Evolutionary conservation across 2,888 invertebrate species (phyloP), one percentile per base, ranked within the genome.

Genomic region (Drosophila prostipennis): DNA sequence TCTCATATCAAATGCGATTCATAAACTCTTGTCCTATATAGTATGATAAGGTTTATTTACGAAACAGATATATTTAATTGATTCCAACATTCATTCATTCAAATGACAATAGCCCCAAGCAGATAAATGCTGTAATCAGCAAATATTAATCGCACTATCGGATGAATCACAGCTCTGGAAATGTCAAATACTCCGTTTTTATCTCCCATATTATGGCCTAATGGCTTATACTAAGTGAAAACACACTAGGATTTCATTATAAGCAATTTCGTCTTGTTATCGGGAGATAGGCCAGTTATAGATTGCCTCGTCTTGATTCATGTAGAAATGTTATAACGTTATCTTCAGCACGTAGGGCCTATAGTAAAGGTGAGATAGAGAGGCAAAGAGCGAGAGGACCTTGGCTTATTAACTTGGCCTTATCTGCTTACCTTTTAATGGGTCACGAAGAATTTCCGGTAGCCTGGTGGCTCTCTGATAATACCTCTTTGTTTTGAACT

Each of bases 361-460:
- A 11, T 45, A 6, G 40, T 45, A 60, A 13, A 19, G 19, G 36
- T 23, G 52, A 58, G 57, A 58, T 58, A 58, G 29, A 23, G 43
- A 49, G n/a, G 8, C 13, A 49, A 23, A 52, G 32, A 40, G 29
- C 13, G 16, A 6, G 37, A 71, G 46, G 49, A 75, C 56, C 56
- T 74, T 63, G 60, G 37, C 40, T 45, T 43, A 53, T 56, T 59
- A 65, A 65, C 55, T 51, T 55, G 54, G 59, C 60, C 73, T 76
- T 78, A 80, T 76, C 78, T 69, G 51, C 49, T 49, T 55, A 34
- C 48, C 26, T 13, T 13, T 48, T 48, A 68, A 56, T 56, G 56
- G 64, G 48, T 71, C 56, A 52, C 43, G 23, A 19, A 29, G 64
- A 65, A 74, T 80, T 81, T 76, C 77, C 82, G 79, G 70, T 68